These are phyloP conservation scores for Porites rus DNA, from an alignment of 92 coral and sea anemone genomes.

Conservation along the genomic window DNA sequence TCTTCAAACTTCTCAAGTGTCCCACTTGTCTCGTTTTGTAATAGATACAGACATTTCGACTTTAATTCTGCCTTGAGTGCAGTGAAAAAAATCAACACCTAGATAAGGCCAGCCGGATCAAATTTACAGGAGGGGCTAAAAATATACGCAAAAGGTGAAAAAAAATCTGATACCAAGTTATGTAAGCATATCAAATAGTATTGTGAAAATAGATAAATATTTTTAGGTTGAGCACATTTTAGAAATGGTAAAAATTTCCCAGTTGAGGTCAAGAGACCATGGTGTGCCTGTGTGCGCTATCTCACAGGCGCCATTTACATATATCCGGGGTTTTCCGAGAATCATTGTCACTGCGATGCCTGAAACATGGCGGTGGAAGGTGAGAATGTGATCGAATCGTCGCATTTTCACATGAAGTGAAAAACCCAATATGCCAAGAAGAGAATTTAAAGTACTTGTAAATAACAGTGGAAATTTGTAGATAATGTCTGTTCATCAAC, in stretches of 20 bases:
- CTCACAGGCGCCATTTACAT: conserved; percentile 83
- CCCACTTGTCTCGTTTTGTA: too few relatives aligned
- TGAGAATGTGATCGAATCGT: conserved; percentile 70
- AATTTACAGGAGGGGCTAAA: too few relatives aligned
- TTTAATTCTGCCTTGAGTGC: too few relatives aligned
- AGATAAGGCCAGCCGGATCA: too few relatives aligned
- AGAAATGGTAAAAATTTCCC: neutral
- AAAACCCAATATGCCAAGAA: conserved; percentile 71
- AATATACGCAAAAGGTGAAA: too few relatives aligned
- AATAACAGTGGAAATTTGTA: conserved; percentile 25
- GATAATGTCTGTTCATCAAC: conserved; percentile 84
- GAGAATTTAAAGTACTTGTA: conserved; percentile 27
- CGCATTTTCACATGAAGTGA: conserved; percentile 65
- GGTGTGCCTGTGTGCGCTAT: conserved; percentile 66
- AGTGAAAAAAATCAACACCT: too few relatives aligned
- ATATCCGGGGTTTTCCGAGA: conserved; percentile 98
- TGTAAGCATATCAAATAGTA: too few relatives aligned
- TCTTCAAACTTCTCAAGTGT: too few relatives aligned
- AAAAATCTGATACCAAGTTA: too few relatives aligned
- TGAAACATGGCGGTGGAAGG: conserved; percentile 80
- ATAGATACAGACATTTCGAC: too few relatives aligned
- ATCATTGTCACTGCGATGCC: conserved; percentile 89
- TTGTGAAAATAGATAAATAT: too few relatives aligned
- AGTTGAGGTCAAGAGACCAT: neutral
- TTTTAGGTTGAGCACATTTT: too few relatives aligned